Evolutionary conservation across 2,888 invertebrate genomes (phyloP).

Genomic region (Stenichneumon culpator): DNA sequence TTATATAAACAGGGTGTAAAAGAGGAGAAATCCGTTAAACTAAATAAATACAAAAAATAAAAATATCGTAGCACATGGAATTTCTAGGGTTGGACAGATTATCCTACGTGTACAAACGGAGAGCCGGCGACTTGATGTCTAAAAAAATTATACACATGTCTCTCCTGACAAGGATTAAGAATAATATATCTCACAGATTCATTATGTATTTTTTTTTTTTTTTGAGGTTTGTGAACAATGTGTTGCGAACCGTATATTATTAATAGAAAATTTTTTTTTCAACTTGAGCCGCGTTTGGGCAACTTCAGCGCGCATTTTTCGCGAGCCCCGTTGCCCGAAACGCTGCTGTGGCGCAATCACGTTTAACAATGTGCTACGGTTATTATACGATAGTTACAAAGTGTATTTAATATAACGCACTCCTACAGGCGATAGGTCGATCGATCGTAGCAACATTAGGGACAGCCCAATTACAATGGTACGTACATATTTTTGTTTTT

Average conservation of each 20-base stretch:
- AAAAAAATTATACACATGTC: not conserved
- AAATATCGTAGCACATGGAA: no score
- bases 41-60: no score
- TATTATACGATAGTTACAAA: conserved; percentile 80
- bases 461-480: conserved; percentile 33
- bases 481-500: conserved; percentile 32
- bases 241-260: conserved; percentile 59
- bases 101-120: not conserved
- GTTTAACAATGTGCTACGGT: conserved; percentile 51
- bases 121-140: not conserved
- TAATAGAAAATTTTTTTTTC: conserved; percentile 40
- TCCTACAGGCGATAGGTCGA: conserved; percentile 75
- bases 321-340: conserved; percentile 56
- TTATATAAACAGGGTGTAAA: no score
- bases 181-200: conserved; percentile 40
- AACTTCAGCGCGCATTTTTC: conserved; percentile 27
- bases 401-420: conserved; percentile 76
- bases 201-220: conserved; percentile 57
- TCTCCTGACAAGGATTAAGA: not conserved
- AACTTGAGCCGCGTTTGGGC: conserved; percentile 53
- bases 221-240: conserved; percentile 69
- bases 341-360: conserved; percentile 48
- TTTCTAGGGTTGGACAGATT: not conserved
- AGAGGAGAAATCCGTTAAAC: no score
- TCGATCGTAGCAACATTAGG: conserved; percentile 59